Conservation (phyloP, 2,113 vertebrate genomes). For the Brachyhypopomus occidentalis region DNA sequence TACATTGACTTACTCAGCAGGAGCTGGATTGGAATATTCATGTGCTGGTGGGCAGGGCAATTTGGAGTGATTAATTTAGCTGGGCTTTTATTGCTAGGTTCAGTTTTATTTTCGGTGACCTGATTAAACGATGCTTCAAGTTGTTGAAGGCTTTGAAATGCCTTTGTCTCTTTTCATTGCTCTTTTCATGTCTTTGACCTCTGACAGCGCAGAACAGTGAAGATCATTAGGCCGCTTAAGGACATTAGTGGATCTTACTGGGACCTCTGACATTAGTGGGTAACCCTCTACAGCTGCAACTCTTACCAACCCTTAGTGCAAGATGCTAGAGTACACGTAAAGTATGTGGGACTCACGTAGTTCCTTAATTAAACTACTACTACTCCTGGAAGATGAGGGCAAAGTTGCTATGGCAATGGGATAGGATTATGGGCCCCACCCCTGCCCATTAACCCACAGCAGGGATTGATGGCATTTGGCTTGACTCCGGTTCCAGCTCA, state of each 20-base stretch:
- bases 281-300: constrained; percentile 17
- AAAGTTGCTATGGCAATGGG: constrained; percentile 60
- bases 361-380: constrained; percentile 41
- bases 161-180: neutral
- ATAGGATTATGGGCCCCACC: constrained; percentile 69
- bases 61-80: constrained; percentile 22
- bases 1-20: constrained; percentile 67
- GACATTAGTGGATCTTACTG: neutral
- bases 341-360: constrained; percentile 37
- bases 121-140: constrained; percentile 11
- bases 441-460: constrained; percentile 64
- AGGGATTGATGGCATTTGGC: constrained; percentile 41
- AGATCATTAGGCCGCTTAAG: no score
- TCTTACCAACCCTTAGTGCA: constrained; percentile 56
- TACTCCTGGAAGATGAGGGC: constrained; percentile 68
- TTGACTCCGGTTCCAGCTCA: constrained; percentile 44
- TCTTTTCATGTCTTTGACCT: no score
- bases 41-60: constrained; percentile 21
- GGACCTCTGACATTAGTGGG: constrained; percentile 35
- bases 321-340: constrained; percentile 73
- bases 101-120: neutral
- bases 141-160: neutral
- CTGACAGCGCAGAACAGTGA: no score
- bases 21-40: constrained; percentile 61
- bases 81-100: neutral